Evolutionary conservation across 1,140 invertebrate genomes (phyloP).

Genomic region (Cotesia typhae): DNA sequence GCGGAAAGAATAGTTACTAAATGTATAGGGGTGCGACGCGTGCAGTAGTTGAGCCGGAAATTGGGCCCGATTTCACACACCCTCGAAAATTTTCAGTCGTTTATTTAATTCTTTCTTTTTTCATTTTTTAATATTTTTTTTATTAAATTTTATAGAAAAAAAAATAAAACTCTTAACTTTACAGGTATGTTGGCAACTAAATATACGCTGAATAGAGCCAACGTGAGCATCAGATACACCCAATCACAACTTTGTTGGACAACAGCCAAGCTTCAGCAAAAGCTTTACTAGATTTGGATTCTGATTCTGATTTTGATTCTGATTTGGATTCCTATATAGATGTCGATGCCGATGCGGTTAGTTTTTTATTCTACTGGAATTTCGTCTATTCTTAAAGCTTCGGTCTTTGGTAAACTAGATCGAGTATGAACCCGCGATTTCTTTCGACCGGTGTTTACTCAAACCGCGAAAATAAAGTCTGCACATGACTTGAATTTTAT

Average conservation of each 20-base stretch:
- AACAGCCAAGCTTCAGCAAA: slow-evolving; percentile 7
- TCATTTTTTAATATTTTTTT: slow-evolving; percentile 7
- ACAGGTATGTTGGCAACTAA: too few species aligned
- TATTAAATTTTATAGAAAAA: not conserved
- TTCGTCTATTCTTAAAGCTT: not conserved
- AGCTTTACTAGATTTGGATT: not conserved
- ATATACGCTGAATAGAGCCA: too few species aligned
- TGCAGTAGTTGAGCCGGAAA: slow-evolving; percentile 60
- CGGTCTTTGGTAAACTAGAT: slow-evolving; percentile 15
- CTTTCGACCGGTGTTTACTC: slow-evolving; percentile 31
- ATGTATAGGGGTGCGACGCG: slow-evolving; percentile 58
- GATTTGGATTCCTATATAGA: too few species aligned
- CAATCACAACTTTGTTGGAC: slow-evolving; percentile 9
- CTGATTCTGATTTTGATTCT: too few species aligned
- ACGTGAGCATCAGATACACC: not conserved
- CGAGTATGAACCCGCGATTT: slow-evolving; percentile 22
- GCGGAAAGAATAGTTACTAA: slow-evolving; percentile 61
- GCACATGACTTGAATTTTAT: slow-evolving; percentile 37
- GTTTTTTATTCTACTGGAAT: slow-evolving; percentile 4
- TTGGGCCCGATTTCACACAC: slow-evolving; percentile 42
- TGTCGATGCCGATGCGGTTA: too few species aligned
- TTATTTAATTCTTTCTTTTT: slow-evolving; percentile 26
- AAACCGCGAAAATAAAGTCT: slow-evolving; percentile 27
- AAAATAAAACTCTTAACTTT: too few species aligned
- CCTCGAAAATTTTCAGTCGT: slow-evolving; percentile 21